Conservation (phyloP, 2,888 invertebrate genomes). For the Chaetoderma sp. region DNA sequence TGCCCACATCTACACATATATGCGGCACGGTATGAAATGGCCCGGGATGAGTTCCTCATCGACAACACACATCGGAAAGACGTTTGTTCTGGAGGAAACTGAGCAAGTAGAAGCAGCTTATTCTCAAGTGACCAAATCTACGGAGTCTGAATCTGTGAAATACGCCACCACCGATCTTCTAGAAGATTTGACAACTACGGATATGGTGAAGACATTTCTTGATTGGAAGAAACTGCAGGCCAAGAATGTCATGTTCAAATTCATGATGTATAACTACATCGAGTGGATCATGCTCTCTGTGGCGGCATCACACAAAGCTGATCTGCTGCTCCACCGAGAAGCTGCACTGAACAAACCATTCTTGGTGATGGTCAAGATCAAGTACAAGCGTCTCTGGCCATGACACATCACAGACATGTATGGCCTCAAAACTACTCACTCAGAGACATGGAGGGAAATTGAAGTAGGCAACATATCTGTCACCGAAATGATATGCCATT, state of each 20-base stretch:
- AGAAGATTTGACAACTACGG: constrained; percentile 15
- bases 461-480: no score
- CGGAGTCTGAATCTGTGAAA: constrained; percentile 18
- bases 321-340: constrained; percentile 31
- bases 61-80: neutral
- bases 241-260: constrained; percentile 29
- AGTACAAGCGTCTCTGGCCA: no score
- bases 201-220: constrained; percentile 11
- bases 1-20: constrained; percentile 10
- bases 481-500: no score
- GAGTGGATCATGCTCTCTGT: no score
- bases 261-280: constrained; percentile 24
- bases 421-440: no score
- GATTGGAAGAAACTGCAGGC: constrained; percentile 18
- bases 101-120: neutral
- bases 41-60: constrained; percentile 1
- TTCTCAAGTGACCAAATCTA: neutral
- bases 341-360: no score
- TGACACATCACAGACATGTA: no score
- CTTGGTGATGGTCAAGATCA: no score
- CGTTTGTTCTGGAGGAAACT: neutral
- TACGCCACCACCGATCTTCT: constrained; percentile 16
- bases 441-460: no score
- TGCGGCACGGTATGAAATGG: constrained; percentile 20
- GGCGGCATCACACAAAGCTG: constrained; percentile 25